Evolutionary conservation across 2,113 vertebrate genomes (phyloP).

Genomic region (Hippocampus zosterae): DNA sequence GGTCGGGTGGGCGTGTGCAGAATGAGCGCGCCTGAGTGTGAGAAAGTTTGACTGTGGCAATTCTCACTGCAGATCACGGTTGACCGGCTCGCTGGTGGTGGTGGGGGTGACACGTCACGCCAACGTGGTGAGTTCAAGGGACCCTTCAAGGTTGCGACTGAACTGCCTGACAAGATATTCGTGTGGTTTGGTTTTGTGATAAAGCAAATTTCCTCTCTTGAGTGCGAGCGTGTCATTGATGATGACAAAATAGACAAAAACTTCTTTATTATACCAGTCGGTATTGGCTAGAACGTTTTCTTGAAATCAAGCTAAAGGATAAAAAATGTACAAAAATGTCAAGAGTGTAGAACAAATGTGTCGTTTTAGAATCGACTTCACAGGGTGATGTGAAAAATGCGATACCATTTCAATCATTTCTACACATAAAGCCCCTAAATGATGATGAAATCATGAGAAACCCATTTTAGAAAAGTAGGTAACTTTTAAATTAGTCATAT

Average conservation of each 20-base stretch:
- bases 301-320: too few species aligned
- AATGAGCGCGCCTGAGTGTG: slow-evolving; percentile 48
- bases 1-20: background rate
- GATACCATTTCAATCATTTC: background rate
- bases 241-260: background rate
- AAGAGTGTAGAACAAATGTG: too few species aligned
- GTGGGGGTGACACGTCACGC: slow-evolving; percentile 6
- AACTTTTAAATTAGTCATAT: background rate
- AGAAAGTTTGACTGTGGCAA: slow-evolving; percentile 57
- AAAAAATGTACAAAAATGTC: too few species aligned
- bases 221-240: background rate
- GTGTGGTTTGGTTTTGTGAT: background rate
- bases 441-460: background rate
- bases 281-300: too few species aligned
- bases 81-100: slow-evolving; percentile 37
- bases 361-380: too few species aligned
- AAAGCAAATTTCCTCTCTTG: background rate
- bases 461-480: too few species aligned
- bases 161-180: background rate
- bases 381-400: too few species aligned
- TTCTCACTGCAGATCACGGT: slow-evolving; percentile 65
- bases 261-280: too few species aligned
- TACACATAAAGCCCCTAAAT: background rate
- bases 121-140: slow-evolving; percentile 28
- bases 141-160: background rate